Percentiles rank a stretch among this genome's conserved stretches.
These are phyloP conservation scores for Pseudochirops cupreus DNA, from an alignment of 2,797 vertebrate genomes.

Conservation along the genomic window DNA sequence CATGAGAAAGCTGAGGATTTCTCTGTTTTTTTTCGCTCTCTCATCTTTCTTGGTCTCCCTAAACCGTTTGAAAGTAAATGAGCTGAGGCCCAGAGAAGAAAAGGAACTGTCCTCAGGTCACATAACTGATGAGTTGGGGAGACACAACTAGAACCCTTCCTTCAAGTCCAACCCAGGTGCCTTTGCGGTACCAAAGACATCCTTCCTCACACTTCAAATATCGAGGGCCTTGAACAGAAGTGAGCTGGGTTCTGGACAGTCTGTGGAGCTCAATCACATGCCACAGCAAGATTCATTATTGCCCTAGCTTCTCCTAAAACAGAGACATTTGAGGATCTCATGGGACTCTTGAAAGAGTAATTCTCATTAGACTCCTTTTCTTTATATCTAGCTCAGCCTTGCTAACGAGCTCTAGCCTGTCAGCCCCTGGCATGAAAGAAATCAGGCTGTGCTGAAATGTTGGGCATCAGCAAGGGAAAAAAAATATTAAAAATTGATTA, in stretches of 20 bases:
- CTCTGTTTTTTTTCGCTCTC: not conserved
- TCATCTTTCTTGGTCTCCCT: not conserved
- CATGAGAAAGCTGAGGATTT: not conserved
- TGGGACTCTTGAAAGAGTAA: not conserved
- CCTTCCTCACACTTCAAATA: not conserved
- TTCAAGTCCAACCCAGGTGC: not conserved
- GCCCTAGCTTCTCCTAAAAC: not conserved
- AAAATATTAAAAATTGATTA: constrained; percentile 5
- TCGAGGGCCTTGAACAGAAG: not conserved
- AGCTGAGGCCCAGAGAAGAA: not conserved
- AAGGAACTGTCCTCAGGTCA: not conserved
- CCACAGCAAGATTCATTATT: not conserved
- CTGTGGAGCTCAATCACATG: not conserved
- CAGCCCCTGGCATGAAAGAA: constrained; percentile 1
- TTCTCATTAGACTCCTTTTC: not conserved
- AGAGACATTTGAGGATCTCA: not conserved
- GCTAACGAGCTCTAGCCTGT: not conserved
- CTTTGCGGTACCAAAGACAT: not conserved
- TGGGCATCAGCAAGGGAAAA: not conserved
- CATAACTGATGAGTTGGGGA: not conserved
- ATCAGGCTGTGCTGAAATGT: not conserved
- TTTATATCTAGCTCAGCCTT: not conserved
- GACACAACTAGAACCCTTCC: not conserved
- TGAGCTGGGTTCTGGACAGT: not conserved
- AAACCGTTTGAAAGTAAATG: not conserved